Base-by-base conservation (phyloP, 2,797 vertebrate species). In the Schizopygopsis pylzovi region DNA sequence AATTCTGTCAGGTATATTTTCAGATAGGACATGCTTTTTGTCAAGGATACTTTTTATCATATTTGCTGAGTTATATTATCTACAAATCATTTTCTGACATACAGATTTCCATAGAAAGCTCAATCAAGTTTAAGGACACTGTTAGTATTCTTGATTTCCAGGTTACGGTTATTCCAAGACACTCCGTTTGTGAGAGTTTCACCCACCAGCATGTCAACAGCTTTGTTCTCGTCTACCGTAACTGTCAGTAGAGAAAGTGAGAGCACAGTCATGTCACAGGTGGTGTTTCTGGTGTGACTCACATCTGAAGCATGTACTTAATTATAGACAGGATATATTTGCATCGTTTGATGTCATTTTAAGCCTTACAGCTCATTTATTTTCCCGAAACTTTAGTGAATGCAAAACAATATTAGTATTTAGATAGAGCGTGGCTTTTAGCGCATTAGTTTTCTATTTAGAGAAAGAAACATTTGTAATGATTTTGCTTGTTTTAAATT, bases 271-370 rank as follows among this genome's bases (percentile, higher is more conserved):
- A 59, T 8, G 33, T 90, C 82, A 77, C 70, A 33, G 25, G 6
- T 88, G n/a, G 75, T 63, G 61, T 59, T 88, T 72, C 83, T 85
- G 89, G 39, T 71, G 79, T 94, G 93, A 93, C 87, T 93, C 90
- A 92, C 85, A 79, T 79, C 61, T 86, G 68, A 82, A 88, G 88
- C 80, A 92, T 91, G 83, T 82, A 8, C 88, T 88, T 88, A 94
- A 91, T 91, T 88, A 82, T 78, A 90, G 41, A 84, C 84, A 52
- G 37, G 49, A 71, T 71, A 22, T 75, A 22, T 75, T 87, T 73
- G 3, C 75, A 79, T 54, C 85, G 59, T 49, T 43, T 72, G 70
- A 61, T 68, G 78, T 54, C 65, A 81, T 54, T 75, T 87, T 81
- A 89, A 56, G 59, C 68, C 85, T 86, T 41, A 72, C 54, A 83